phyloP scores from a whole-genome alignment of 2,113 vertebrate genomes.

The Muntiacus muntjak region DNA sequence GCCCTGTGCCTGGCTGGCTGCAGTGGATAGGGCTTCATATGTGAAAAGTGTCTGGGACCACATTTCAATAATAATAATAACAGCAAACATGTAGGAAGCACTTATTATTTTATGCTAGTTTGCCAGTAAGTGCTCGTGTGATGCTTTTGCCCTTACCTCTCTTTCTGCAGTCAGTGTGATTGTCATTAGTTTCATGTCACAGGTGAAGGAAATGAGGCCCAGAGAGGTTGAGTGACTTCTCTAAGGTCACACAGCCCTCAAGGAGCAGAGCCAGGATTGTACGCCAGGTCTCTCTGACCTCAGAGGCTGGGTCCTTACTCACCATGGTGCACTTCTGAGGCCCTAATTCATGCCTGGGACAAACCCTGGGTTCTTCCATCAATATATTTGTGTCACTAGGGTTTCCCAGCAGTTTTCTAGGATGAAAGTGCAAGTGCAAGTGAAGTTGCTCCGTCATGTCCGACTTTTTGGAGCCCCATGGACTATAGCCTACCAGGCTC shows the following conservation, averaged over 20 bases:
- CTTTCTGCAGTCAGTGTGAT: not conserved
- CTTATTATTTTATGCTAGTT: accelerated
- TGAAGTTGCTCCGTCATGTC: not conserved
- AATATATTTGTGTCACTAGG: not conserved
- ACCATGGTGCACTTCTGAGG: too few relatives aligned
- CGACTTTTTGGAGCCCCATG: not conserved
- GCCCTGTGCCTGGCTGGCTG: not conserved
- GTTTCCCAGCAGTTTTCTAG: not conserved
- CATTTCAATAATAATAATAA: accelerated
- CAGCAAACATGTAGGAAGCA: accelerated
- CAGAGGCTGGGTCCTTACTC: not conserved
- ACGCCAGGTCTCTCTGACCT: not conserved
- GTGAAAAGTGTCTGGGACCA: not conserved
- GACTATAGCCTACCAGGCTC: not conserved
- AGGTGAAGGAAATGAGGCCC: not conserved
- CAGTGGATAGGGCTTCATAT: accelerated
- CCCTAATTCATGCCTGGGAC: not conserved
- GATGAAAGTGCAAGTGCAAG: not conserved
- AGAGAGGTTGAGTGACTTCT: not conserved
- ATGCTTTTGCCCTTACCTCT: too few relatives aligned
- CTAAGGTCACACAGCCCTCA: not conserved
- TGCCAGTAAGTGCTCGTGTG: accelerated
- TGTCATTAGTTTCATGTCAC: not conserved
- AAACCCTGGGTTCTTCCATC: not conserved
- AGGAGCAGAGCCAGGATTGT: not conserved